phyloP scores from a whole-genome alignment of 53 echinoderm and acorn worm species.

The Antedon mediterranea region DNA sequence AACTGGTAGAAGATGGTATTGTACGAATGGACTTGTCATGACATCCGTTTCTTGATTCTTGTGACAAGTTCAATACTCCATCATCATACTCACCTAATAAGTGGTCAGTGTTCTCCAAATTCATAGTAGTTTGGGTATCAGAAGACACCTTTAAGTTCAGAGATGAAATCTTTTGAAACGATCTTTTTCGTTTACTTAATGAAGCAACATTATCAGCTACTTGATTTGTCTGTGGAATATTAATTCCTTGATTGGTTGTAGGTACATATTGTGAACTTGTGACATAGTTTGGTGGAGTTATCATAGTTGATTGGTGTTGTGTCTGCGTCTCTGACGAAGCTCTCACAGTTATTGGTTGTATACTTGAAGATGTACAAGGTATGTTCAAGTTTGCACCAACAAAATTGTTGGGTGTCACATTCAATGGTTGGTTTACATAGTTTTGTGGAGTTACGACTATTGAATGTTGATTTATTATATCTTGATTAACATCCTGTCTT shows the following conservation, averaged over 20 bases:
- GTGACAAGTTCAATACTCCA: not conserved
- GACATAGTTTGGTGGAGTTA: no score
- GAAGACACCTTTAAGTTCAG: not conserved
- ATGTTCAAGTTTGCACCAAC: no score
- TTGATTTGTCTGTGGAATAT: not conserved
- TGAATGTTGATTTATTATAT: no score
- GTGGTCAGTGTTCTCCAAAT: not conserved
- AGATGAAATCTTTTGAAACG: not conserved
- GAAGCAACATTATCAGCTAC: not conserved
- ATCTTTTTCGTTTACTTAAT: not conserved
- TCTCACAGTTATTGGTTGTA: no score
- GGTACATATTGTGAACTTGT: not conserved
- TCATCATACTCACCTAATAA: not conserved
- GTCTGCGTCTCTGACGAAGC: no score
- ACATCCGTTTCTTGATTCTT: not conserved
- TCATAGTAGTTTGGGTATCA: not conserved
- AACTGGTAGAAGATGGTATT: no score
- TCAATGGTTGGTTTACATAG: no score
- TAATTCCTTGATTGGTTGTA: not conserved
- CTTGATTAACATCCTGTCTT: not conserved
- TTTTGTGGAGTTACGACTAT: no score
- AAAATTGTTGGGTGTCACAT: no score
- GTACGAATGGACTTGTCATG: no score
- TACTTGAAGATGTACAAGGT: no score
- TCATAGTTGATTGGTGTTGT: no score